Percentiles rank a stretch among this genome's conserved stretches.
phyloP scores from a whole-genome alignment of 1,140 invertebrate species.

The Holcopasites calliopsidis region DNA sequence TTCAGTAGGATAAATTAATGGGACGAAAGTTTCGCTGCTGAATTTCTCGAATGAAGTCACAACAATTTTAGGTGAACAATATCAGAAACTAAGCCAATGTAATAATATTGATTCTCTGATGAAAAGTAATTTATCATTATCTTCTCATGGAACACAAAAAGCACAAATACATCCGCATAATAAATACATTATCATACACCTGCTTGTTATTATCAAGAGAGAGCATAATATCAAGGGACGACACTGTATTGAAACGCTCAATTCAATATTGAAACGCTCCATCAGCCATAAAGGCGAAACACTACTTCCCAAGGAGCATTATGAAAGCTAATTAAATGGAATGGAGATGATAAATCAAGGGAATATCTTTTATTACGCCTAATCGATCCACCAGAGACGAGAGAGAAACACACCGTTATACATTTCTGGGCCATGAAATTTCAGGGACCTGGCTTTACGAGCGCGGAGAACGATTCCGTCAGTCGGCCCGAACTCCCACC shows the following conservation, averaged over 20 bases:
- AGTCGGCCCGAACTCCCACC: not conserved
- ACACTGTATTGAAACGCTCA: too few relatives aligned
- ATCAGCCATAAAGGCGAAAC: not conserved
- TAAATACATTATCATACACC: too few relatives aligned
- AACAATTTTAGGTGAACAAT: too few relatives aligned
- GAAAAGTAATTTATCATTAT: too few relatives aligned
- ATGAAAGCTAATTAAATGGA: too few relatives aligned
- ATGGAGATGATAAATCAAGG: not conserved
- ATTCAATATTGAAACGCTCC: not conserved
- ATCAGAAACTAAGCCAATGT: too few relatives aligned
- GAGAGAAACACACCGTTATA: not conserved
- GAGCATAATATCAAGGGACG: too few relatives aligned
- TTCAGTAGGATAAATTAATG: too few relatives aligned
- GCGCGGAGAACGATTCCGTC: not conserved
- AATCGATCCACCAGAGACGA: not conserved
- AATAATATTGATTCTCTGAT: too few relatives aligned
- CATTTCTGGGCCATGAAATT: conserved; percentile 26
- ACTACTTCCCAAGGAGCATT: not conserved
- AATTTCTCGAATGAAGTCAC: not conserved
- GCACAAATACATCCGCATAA: too few relatives aligned
- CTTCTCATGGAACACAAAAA: too few relatives aligned
- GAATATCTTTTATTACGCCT: conserved; percentile 11
- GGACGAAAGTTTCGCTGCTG: not conserved
- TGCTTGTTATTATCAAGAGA: too few relatives aligned
- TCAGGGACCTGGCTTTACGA: not conserved